phyloP scores from a whole-genome alignment of 2,113 vertebrate species.

The Pagrus major region DNA sequence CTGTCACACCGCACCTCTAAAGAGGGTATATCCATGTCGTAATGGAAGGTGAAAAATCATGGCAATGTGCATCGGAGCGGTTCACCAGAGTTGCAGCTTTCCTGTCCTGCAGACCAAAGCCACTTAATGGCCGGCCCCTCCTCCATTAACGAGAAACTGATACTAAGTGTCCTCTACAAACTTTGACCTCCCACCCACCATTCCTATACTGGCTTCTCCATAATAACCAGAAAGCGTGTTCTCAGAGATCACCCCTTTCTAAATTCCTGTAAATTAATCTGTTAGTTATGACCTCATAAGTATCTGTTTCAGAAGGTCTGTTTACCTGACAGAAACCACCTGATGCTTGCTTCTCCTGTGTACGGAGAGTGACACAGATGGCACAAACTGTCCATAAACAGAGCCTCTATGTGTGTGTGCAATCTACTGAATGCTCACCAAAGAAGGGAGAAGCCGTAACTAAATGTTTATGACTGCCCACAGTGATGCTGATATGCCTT shows the following conservation, averaged over 20 bases:
- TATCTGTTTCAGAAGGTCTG: conserved; percentile 57
- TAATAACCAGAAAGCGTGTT: conserved; percentile 50
- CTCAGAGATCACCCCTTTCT: conserved; percentile 35
- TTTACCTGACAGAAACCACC: conserved; percentile 55
- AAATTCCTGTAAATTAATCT: conserved; percentile 59
- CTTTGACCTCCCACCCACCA: conserved; percentile 68
- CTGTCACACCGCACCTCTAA: conserved; percentile 51
- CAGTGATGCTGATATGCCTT: not conserved
- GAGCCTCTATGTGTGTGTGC: not conserved
- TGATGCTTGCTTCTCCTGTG: conserved; percentile 26
- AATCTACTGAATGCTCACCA: not conserved
- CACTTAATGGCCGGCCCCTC: conserved; percentile 66
- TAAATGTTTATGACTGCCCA: not conserved
- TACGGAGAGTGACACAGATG: conserved; percentile 10
- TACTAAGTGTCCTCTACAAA: conserved; percentile 72
- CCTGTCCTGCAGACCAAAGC: conserved; percentile 66
- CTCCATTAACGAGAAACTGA: conserved; percentile 78
- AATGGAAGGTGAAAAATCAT: conserved; percentile 68
- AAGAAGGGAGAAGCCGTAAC: not conserved
- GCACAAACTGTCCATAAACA: conserved; percentile 6
- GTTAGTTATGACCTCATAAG: conserved; percentile 49
- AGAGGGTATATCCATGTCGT: conserved; percentile 49
- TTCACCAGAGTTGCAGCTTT: conserved; percentile 46
- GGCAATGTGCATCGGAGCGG: conserved; percentile 58
- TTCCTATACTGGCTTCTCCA: conserved; percentile 40